Conservation (phyloP, 2,888 invertebrate species). For the Dinocampus coccinellae region DNA sequence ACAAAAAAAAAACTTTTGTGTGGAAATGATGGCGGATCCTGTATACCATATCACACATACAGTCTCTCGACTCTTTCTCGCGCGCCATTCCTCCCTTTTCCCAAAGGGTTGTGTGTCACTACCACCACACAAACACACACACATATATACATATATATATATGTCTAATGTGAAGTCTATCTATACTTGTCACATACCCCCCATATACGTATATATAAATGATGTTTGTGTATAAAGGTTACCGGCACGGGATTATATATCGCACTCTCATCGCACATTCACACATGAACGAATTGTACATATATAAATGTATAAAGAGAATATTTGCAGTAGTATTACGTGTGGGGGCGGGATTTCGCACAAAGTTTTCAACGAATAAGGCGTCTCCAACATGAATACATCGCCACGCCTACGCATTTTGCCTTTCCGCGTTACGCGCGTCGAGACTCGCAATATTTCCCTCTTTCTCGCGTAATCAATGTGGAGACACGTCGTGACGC, state of each 20-base stretch:
- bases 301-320: neutral
- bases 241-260: no score
- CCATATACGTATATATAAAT: slow-evolving; percentile 5
- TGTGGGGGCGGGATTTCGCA: slow-evolving; percentile 58
- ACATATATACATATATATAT: no score
- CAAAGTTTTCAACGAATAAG: slow-evolving; percentile 70
- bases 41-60: slow-evolving; percentile 38
- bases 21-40: slow-evolving; percentile 46
- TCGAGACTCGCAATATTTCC: slow-evolving; percentile 44
- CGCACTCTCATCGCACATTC: neutral
- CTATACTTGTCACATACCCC: neutral
- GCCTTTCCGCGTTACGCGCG: slow-evolving; percentile 31
- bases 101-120: slow-evolving; percentile 23
- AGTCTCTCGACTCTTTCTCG: slow-evolving; percentile 42
- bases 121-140: slow-evolving; percentile 3
- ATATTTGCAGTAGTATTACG: slow-evolving; percentile 27
- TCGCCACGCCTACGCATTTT: slow-evolving; percentile 66
- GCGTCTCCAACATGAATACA: slow-evolving; percentile 63
- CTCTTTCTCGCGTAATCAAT: slow-evolving; percentile 70
- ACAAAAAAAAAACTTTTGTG: slow-evolving; percentile 39
- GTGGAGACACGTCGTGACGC: slow-evolving; percentile 51
- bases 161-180: neutral
- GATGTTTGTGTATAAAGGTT: no score
- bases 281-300: neutral
- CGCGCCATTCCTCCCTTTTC: slow-evolving; percentile 1